Conservation (phyloP, 1,140 invertebrate species). For the Schlechtendalia chinensis region DNA sequence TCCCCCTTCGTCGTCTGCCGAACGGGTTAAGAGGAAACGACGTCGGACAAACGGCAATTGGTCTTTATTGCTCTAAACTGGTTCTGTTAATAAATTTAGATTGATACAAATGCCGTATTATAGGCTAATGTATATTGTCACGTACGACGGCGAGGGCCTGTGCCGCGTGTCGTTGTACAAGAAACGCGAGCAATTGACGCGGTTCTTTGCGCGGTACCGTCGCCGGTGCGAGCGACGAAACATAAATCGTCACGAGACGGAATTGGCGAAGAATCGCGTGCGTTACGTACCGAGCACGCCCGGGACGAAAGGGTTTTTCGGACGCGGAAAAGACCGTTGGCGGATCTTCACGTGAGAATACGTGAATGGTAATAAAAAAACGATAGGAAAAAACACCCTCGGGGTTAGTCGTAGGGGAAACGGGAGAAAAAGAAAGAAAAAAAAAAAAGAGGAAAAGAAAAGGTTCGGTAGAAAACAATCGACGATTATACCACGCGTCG, state of each 20-base stretch:
- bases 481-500: conserved; percentile 34
- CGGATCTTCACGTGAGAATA: background rate
- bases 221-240: background rate
- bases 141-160: background rate
- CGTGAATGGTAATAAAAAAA: background rate
- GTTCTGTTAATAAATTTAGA: conserved; percentile 50
- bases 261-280: too few relatives aligned
- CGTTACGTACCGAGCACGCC: too few relatives aligned
- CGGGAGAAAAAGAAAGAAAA: background rate
- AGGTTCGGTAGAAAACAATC: conserved; percentile 38
- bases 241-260: too few relatives aligned
- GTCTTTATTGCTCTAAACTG: conserved; percentile 49
- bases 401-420: background rate
- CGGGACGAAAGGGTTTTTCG: background rate
- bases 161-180: background rate
- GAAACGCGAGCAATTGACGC: conserved; percentile 33
- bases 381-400: conserved; percentile 13
- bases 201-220: background rate
- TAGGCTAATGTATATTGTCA: conserved; percentile 44
- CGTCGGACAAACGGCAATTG: conserved; percentile 45
- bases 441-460: background rate
- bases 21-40: conserved; percentile 47
- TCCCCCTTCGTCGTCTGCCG: conserved; percentile 34
- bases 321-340: conserved; percentile 14
- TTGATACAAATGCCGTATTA: conserved; percentile 50